phyloP scores from a whole-genome alignment of 1,140 invertebrate genomes.

The Odontomachus brunneus region DNA sequence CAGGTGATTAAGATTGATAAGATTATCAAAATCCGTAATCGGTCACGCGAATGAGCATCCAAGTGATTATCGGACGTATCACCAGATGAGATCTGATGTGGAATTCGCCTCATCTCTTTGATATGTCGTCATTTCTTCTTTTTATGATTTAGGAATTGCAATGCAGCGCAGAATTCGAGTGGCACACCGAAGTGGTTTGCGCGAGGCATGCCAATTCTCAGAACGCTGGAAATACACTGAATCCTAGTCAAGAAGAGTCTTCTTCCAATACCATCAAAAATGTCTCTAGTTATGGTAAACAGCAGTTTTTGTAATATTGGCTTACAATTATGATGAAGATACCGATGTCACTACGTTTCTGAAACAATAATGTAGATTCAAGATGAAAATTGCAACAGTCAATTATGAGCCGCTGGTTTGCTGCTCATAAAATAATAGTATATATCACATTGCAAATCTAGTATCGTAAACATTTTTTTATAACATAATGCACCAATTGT shows the following conservation, averaged over 20 bases:
- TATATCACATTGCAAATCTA: too few species aligned
- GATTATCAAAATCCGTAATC: constrained; percentile 22
- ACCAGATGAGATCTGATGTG: constrained; percentile 1
- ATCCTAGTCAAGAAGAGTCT: not conserved
- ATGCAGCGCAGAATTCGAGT: constrained; percentile 71
- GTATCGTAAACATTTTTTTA: too few species aligned
- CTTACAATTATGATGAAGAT: not conserved
- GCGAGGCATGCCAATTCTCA: constrained; percentile 30
- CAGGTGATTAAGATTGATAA: constrained; percentile 31
- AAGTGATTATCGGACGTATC: not conserved
- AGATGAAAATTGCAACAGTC: too few species aligned
- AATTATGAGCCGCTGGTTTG: too few species aligned
- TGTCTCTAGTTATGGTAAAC: constrained; percentile 62
- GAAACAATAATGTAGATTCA: not conserved
- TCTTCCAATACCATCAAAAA: not conserved
- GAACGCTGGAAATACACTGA: not conserved
- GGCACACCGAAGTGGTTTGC: constrained; percentile 72
- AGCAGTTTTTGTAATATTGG: not conserved
- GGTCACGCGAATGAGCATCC: constrained; percentile 10
- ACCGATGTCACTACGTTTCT: not conserved
- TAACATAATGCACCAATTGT: too few species aligned
- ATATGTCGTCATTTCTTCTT: not conserved
- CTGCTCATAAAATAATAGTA: too few species aligned
- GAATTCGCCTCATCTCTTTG: not conserved
- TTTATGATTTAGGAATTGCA: constrained; percentile 57